These are phyloP conservation scores for Luffia ferchaultella DNA, from an alignment of 2,888 invertebrate species.

Conservation along the genomic window DNA sequence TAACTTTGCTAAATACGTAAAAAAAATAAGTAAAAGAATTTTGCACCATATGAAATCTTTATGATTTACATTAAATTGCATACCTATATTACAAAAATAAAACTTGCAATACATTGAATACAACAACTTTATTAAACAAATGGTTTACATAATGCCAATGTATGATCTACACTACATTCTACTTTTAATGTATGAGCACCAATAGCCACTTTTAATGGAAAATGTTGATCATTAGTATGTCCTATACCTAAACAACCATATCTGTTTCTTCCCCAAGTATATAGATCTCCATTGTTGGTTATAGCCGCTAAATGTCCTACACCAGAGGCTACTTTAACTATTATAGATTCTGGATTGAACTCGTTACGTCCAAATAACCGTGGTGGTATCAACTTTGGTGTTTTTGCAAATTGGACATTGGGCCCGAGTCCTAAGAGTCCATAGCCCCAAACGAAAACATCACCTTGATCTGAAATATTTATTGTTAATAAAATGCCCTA, in stretches of 20 bases:
- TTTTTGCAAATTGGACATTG: constrained; percentile 67
- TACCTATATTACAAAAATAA: not conserved
- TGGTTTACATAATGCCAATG: constrained; percentile 78
- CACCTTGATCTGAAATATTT: constrained; percentile 76
- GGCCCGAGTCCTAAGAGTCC: constrained; percentile 93
- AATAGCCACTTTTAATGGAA: constrained; percentile 84
- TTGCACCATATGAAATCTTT: not conserved
- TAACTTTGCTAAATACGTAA: too few species aligned
- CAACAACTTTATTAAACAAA: constrained; percentile 51
- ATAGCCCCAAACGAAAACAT: constrained; percentile 93
- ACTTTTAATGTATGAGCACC: constrained; percentile 80
- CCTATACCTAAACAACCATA: constrained; percentile 87
- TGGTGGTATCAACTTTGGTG: constrained; percentile 79
- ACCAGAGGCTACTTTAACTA: constrained; percentile 75
- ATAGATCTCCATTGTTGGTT: constrained; percentile 84
- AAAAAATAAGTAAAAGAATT: too few species aligned
- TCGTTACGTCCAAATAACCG: constrained; percentile 87
- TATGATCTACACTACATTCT: constrained; percentile 87
- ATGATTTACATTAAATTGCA: not conserved
- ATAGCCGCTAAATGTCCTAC: constrained; percentile 82
- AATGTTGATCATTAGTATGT: constrained; percentile 80
- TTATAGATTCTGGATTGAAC: constrained; percentile 74
- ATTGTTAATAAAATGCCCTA: too few species aligned
- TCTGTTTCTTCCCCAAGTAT: constrained; percentile 91
- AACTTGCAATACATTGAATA: not conserved